Evolutionary conservation across 2,888 invertebrate species (phyloP), one percentile per base, ranked within the genome.

Genomic region (Aphidoletes aphidimyza): DNA sequence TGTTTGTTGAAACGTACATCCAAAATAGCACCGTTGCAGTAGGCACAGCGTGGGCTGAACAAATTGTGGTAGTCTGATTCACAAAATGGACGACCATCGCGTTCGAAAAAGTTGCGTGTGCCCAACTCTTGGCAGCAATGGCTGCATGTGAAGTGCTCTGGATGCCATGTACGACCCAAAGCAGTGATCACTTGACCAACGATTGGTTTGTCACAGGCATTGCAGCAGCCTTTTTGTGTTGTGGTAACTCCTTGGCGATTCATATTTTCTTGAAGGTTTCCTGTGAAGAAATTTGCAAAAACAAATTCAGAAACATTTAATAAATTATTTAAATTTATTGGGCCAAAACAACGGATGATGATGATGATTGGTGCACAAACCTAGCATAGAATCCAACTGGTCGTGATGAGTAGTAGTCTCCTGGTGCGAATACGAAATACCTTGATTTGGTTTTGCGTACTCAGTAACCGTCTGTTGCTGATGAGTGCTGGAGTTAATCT

Each of bases 171-270:
- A 90, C 95, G 95, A 89, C 96, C 96, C 88, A 98, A 91, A 0
- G 98, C 98, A 84, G 96, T 97, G 59, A 89, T 90, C 89, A 94
- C 95, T 94, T 98, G 98, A 87, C 99, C 99, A 86, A 99, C 98
- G 91, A 99, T 99, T 86, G 99, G 98, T 89, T 99, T 99, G 90
- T 97, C 97, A 92, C 99, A 99, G 87, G 98, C 98, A 89, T 94
- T 97, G 94, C 99, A 99, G 92, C 98, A 98, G 88, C 99, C 99
- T 92, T 99, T 99, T 90, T 99, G 98, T 88, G 98, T 97, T 86
- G 98, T 98, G 90, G 95, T 98, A 86, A 99, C 97, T 91, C 99
- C 99, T 93, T 99, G 99, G 90, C 97, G 95, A 91, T 95, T 97
- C 98, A 99, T 98, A 92, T 98, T 98, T 89, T 96, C 96, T 90